phyloP scores from a whole-genome alignment of 30 jellyfish, hydroid and myxozoan species.

The Rhopilema esculentum region DNA sequence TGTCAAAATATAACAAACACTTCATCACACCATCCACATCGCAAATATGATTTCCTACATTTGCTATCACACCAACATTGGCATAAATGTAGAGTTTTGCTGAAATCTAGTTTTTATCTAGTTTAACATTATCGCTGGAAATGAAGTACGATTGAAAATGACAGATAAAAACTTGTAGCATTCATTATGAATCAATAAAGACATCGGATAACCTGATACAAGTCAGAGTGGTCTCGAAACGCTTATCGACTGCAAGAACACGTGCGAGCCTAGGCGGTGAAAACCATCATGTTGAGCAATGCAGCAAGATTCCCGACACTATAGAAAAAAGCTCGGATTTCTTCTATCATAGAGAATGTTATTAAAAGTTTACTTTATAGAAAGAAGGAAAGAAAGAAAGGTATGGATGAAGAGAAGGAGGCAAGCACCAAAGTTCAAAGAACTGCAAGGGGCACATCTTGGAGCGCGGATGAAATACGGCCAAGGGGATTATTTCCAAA shows the following conservation, averaged over 20 bases:
- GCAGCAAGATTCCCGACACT: conserved; percentile 57
- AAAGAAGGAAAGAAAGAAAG: conserved; percentile 29
- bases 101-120: not conserved
- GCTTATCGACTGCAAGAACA: conserved; percentile 52
- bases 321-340: conserved; percentile 6
- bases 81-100: not conserved
- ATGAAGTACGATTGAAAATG: conserved; percentile 3
- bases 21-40: not conserved
- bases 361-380: conserved; percentile 41
- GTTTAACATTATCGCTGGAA: not conserved
- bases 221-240: conserved; percentile 33
- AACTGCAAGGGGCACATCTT: conserved; percentile 3
- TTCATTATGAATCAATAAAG: conserved; percentile 33
- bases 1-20: not conserved
- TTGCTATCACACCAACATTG: not conserved
- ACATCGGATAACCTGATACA: conserved; percentile 39
- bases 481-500: conserved; percentile 44
- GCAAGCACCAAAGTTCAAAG: conserved; percentile 18
- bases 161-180: conserved; percentile 29
- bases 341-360: conserved; percentile 36
- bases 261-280: conserved; percentile 56
- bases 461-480: conserved; percentile 15
- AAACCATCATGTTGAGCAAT: conserved; percentile 55
- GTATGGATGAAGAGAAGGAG: not conserved
- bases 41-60: not conserved